Base-by-base conservation (phyloP, 2,113 vertebrate species). In the Machaerirhynchus nigripectus region DNA sequence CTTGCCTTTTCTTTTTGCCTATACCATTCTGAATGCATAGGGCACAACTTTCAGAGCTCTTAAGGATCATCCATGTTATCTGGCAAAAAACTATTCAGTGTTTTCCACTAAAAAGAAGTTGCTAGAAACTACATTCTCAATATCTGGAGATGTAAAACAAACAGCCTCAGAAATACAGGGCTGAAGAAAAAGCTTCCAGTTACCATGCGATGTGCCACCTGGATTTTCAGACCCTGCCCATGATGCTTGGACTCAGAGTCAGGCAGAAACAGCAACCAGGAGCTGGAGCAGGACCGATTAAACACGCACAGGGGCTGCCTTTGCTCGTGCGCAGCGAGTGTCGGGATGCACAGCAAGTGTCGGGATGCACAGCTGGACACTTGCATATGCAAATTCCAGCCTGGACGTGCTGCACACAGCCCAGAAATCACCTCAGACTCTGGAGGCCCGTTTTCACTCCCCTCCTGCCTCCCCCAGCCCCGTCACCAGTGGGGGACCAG, bases 331-430 rank as follows among this genome's bases (percentile, higher is more conserved):
- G 27, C 6, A 39, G 77, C 64, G 2, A 85, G 83, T 3, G 70
- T 39, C 6, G 26, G 84, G 88, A 84, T 2, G 70, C 91, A 70
- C 95, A 89, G 96, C 94, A 11, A 68, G 44, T 10, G 33, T 86
- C 14, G 33, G 87, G 84, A 87, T 9, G 47, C 93, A 93, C 96
- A 96, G 96, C 95, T 94, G 93, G 95, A 75, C 37, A 31, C 93
- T 90, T 42, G 53, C 86, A 31, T 79, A 76, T 91, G 92, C 86
- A 96, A 92, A 95, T 61, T 56, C 71, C 2, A 0, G 35, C 56
- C 67, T 42, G 83, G 44, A 60, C 5, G 3, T 37, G 69, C 82
- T 65, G 49, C 85, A 44, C 1, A 9, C 67, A 90, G 56, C 30
- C 83, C 79, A 92, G 69, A 64, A 93, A 81, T 27, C 75, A 37